These are phyloP conservation scores for Spizaetus ornatus DNA, from an alignment of 2,113 vertebrate genomes.

Conservation along the genomic window DNA sequence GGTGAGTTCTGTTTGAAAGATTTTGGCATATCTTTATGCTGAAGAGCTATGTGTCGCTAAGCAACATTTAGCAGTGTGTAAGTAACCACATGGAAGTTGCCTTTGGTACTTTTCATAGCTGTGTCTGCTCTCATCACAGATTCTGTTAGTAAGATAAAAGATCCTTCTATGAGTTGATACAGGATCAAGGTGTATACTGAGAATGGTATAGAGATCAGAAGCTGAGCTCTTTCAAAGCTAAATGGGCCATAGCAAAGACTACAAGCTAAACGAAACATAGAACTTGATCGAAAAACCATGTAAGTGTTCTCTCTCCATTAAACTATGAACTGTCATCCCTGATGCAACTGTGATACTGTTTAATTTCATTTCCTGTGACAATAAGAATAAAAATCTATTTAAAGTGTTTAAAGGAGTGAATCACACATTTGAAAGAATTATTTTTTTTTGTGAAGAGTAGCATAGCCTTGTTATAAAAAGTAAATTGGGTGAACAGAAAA, in stretches of 20 bases:
- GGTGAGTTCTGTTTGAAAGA: background rate
- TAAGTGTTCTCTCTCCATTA: background rate
- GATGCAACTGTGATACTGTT: background rate
- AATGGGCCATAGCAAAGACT: background rate
- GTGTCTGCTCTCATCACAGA: background rate
- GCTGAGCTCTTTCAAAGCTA: background rate
- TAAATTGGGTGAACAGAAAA: background rate
- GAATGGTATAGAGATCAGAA: background rate
- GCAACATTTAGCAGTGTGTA: constrained; percentile 1
- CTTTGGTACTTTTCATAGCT: background rate
- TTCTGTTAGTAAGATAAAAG: constrained; percentile 21
- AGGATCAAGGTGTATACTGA: background rate
- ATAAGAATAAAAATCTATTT: background rate
- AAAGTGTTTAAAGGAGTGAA: background rate
- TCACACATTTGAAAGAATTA: background rate
- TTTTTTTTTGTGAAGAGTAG: background rate
- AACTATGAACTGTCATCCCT: background rate
- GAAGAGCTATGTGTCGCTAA: background rate
- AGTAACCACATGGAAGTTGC: background rate
- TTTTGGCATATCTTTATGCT: background rate
- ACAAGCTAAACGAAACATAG: background rate
- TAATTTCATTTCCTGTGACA: background rate
- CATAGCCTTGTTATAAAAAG: background rate
- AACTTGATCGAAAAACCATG: background rate
- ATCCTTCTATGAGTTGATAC: background rate